Evolutionary conservation across 2,797 vertebrate species (phyloP), one percentile per base, ranked within the genome.

Genomic region (Lateolabrax maculatus): DNA sequence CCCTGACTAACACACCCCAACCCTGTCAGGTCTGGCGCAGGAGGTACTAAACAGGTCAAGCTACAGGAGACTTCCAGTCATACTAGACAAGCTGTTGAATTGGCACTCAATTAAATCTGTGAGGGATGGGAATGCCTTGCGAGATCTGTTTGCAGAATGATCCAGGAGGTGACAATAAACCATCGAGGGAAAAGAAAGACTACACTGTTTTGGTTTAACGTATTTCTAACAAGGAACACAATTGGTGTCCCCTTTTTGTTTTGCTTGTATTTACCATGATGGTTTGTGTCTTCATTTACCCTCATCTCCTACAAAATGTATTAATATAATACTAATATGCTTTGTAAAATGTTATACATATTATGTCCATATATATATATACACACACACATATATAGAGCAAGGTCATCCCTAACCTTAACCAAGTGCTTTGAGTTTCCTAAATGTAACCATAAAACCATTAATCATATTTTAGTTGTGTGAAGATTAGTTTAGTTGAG

Each of bases 21-120:
- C 44, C 62, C 69, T 60, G 71, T 58, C 39, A 46, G 67, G 23
- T 46, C 63, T 64, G 49, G 43, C 69, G 80, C 41, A 56, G 44
- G 66, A 80, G 63, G 60, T 8, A 43, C 56, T 60, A 55, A 79
- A 81, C 81, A 73, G 65, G 76, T 80, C 77, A 70, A 73, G 63
- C 67, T 62, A n/a, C 68, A 69, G 62, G 58, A 72, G 72, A 44
- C 39, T 25, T 58, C 62, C 39, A 57, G 37, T 60, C 9, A 2
- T 1, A 69, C 23, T 23, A 15, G 34, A 51, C 13, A 43, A 58
- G 60, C 56, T 60, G 58, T 23, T 77, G 80, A 70, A 66, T 7
- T 71, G 77, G 75, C 76, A 65, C 46, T 77, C 55, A 52, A 52
- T 81, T 61, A 83, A 57, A 39, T 53, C 41, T 12, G 31, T 27